Percentiles rank a stretch among this genome's conserved stretches.
phyloP scores from a whole-genome alignment of 2,113 vertebrate genomes.

The Larimichthys crocea region DNA sequence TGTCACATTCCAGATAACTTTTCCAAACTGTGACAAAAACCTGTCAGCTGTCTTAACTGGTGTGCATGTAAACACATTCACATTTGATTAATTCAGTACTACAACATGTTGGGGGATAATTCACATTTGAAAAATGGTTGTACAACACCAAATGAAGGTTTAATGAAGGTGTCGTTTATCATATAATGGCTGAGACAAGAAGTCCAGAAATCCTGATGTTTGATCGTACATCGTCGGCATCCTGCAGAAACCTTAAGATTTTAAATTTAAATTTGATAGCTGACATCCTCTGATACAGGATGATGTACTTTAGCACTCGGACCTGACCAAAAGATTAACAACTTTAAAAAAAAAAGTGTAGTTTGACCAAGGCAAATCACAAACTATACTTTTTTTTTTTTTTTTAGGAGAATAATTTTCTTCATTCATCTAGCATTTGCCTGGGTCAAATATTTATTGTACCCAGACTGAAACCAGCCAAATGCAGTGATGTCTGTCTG shows the following conservation, averaged over 20 bases:
- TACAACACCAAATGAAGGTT: slow-evolving; percentile 1
- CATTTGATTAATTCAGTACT: not conserved
- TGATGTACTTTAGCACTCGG: not conserved
- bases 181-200: not conserved
- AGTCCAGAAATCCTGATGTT: slow-evolving; percentile 12
- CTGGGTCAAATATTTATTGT: slow-evolving; percentile 3
- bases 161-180: slow-evolving; percentile 13
- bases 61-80: slow-evolving; percentile 44
- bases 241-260: slow-evolving; percentile 10
- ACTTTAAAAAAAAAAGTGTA: not conserved
- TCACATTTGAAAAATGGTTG: not conserved
- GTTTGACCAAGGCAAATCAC: slow-evolving; percentile 7
- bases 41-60: not conserved
- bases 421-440: not conserved
- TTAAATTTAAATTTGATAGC: not conserved
- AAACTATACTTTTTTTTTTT: not conserved
- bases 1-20: slow-evolving; percentile 46
- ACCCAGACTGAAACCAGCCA: slow-evolving; percentile 41
- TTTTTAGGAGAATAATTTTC: not conserved
- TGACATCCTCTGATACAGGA: not conserved
- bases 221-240: not conserved
- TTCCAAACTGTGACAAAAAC: not conserved
- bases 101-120: not conserved
- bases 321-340: slow-evolving; percentile 9
- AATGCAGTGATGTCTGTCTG: slow-evolving; percentile 31